phyloP scores from a whole-genome alignment of 92 coral and sea anemone species.

The Micromussa lordhowensis region DNA sequence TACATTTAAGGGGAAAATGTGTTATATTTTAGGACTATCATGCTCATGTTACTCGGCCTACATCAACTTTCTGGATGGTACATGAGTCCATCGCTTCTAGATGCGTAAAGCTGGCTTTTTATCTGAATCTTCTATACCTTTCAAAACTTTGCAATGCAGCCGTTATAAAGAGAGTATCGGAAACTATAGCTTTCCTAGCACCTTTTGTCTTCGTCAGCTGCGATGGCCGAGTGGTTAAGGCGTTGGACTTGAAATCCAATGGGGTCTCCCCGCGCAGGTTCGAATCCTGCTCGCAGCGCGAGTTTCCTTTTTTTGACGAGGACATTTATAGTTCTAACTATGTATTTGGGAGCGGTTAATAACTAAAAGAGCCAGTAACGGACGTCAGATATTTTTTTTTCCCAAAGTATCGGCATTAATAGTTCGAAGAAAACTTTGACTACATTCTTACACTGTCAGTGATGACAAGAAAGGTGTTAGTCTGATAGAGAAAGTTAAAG shows the following conservation, averaged over 20 bases:
- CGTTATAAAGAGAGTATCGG: background rate
- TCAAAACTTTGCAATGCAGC: background rate
- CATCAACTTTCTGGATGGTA: background rate
- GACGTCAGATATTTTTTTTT: background rate
- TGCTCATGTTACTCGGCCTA: background rate
- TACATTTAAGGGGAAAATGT: background rate
- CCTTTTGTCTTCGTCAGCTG: constrained; percentile 20
- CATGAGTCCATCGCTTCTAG: too few species aligned
- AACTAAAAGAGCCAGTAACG: too few species aligned
- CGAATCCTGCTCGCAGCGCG: constrained; percentile 93
- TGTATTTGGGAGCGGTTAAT: background rate
- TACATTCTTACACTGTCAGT: too few species aligned
- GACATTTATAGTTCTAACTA: background rate
- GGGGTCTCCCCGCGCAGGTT: constrained; percentile 96
- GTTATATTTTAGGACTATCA: background rate
- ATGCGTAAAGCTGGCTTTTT: too few species aligned
- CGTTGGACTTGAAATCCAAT: constrained; percentile 95
- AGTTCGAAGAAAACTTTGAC: too few species aligned
- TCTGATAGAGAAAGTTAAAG: too few species aligned
- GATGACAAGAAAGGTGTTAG: too few species aligned
- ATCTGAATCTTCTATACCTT: background rate
- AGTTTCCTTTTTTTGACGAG: background rate
- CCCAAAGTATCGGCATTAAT: background rate
- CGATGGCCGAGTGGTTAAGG: constrained; percentile 94
- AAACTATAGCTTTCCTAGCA: background rate